Conservation (phyloP, 2,797 vertebrate genomes). For the Ctenosaura bakeri region DNA sequence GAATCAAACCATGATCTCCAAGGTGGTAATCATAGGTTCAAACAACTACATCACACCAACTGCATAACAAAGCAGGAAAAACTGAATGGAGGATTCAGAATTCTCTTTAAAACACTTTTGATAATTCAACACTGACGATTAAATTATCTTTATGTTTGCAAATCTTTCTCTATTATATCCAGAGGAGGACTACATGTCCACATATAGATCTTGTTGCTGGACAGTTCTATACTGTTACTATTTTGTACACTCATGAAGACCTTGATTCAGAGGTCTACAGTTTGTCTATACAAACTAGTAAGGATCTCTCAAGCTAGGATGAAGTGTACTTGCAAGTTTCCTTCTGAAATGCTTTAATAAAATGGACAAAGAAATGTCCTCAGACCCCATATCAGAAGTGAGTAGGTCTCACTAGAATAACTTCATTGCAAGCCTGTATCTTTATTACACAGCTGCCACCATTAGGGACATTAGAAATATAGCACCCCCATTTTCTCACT, state of each 20-base stretch:
- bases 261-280: neutral
- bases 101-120: neutral
- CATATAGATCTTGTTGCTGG: neutral
- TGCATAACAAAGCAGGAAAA: neutral
- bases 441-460: too few relatives aligned
- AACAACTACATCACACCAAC: too few relatives aligned
- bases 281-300: neutral
- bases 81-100: fast-evolving
- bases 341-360: neutral
- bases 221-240: neutral
- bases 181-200: neutral
- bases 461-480: too few relatives aligned
- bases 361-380: neutral
- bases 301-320: neutral
- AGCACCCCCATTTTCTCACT: too few relatives aligned
- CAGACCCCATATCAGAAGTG: neutral
- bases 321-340: neutral
- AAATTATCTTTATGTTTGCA: slow-evolving; percentile 15
- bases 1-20: too few relatives aligned
- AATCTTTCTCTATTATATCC: neutral
- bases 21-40: too few relatives aligned
- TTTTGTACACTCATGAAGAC: neutral
- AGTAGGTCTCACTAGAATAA: too few relatives aligned
- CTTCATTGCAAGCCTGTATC: too few relatives aligned
- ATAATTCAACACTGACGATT: neutral